Conservation (phyloP, 2,797 vertebrate species). For the Sebastes oblongus region DNA sequence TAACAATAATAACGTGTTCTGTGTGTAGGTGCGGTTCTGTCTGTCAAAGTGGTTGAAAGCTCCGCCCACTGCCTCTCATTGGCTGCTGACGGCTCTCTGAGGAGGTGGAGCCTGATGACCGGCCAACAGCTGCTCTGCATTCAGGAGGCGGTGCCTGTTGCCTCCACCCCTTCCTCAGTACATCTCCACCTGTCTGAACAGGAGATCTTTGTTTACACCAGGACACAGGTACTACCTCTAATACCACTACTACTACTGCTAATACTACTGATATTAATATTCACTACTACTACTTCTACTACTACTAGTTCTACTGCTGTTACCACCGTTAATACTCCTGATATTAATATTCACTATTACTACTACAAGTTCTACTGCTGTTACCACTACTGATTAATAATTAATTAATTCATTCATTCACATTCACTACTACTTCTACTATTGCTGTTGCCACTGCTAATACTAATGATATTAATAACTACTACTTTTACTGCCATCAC, state of each 20-base stretch:
- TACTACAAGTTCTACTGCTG: neutral
- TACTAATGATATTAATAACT: too few species aligned
- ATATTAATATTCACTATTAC: neutral
- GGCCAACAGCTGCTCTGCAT: slow-evolving; percentile 78
- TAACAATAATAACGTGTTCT: neutral
- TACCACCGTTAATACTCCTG: neutral
- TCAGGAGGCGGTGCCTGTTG: slow-evolving; percentile 52
- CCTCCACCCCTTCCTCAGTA: slow-evolving; percentile 44
- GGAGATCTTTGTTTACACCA: slow-evolving; percentile 71
- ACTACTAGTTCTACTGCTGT: neutral
- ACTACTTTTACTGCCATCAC: too few species aligned
- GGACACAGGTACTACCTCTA: slow-evolving; percentile 72
- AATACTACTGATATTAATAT: neutral
- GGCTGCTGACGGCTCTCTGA: slow-evolving; percentile 79
- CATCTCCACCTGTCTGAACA: slow-evolving; percentile 71
- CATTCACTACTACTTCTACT: too few species aligned
- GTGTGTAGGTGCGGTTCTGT: slow-evolving; percentile 75
- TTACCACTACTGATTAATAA: too few species aligned
- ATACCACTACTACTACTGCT: neutral
- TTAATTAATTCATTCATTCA: too few species aligned
- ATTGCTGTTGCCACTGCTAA: too few species aligned
- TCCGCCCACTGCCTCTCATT: slow-evolving; percentile 79
- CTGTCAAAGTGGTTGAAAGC: slow-evolving; percentile 64
- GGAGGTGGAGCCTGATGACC: slow-evolving; percentile 78
- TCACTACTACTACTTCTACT: neutral